A percentile compares a stretch with the other conserved stretches of the same genome.
Conservation (phyloP, 2,113 vertebrate genomes). For the Colossoma macropomum region DNA sequence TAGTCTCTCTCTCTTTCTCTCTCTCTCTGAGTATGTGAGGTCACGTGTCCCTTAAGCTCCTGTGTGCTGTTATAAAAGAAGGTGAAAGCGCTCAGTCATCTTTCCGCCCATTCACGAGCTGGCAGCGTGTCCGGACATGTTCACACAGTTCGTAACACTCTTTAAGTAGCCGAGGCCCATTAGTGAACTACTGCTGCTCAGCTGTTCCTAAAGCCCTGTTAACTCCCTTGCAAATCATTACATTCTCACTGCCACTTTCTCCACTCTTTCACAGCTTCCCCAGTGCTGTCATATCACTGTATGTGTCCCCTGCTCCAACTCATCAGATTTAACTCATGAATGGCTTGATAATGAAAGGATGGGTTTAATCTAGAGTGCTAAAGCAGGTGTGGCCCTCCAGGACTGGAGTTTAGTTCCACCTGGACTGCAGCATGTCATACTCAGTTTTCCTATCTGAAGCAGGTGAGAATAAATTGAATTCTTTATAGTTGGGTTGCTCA, state of each 20-base stretch:
- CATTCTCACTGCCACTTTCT: slow-evolving; percentile 21
- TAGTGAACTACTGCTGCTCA: slow-evolving; percentile 35
- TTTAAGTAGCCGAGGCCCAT: slow-evolving; percentile 32
- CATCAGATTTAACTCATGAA: slow-evolving; percentile 5
- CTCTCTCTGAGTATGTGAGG: slow-evolving; percentile 19
- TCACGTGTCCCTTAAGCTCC: slow-evolving; percentile 18
- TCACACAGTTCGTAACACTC: slow-evolving; percentile 15
- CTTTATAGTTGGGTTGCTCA: not conserved
- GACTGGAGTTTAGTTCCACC: not conserved
- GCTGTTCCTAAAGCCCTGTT: slow-evolving; percentile 35
- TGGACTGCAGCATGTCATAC: not conserved
- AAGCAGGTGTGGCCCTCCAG: not conserved
- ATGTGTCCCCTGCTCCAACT: slow-evolving; percentile 1
- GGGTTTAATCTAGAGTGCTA: not conserved
- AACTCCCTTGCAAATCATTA: slow-evolving; percentile 23
- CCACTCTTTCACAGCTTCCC: not conserved
- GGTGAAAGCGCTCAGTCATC: slow-evolving; percentile 38
- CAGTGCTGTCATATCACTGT: not conserved
- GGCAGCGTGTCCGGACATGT: slow-evolving; percentile 52
- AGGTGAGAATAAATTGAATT: not conserved
- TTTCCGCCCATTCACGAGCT: slow-evolving; percentile 1
- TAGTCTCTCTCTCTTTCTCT: slow-evolving; percentile 18
- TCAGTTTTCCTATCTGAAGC: not conserved
- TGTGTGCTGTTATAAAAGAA: slow-evolving; percentile 23
- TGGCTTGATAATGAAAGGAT: slow-evolving; percentile 6